phyloP scores from a whole-genome alignment of 1,140 invertebrate species.

The Battus philenor region DNA sequence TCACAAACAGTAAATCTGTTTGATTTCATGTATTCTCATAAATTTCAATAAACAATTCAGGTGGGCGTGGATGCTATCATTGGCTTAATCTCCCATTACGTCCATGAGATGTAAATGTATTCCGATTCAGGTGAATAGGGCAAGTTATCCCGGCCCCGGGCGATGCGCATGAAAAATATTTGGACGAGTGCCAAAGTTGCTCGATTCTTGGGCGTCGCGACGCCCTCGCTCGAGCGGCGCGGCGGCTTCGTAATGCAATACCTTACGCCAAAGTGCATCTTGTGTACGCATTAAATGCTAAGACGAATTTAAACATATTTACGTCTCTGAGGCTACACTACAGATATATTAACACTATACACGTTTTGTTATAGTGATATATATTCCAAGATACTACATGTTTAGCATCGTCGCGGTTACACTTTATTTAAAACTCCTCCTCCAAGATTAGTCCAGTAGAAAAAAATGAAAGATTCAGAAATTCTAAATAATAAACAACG shows the following conservation, averaged over 20 bases:
- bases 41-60: constrained; percentile 7
- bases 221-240: constrained; percentile 30
- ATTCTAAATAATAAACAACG: too few species aligned
- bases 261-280: constrained; percentile 33
- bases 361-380: too few species aligned
- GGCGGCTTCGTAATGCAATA: constrained; percentile 42
- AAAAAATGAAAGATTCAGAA: too few species aligned
- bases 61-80: constrained; percentile 12
- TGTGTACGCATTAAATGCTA: constrained; percentile 19
- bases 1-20: not conserved
- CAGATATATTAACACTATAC: too few species aligned
- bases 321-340: not conserved
- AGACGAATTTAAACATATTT: constrained; percentile 12
- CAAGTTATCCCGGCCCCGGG: constrained; percentile 51
- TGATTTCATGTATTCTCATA: constrained; percentile 8
- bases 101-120: constrained; percentile 37
- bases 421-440: too few species aligned
- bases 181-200: constrained; percentile 52
- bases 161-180: constrained; percentile 60
- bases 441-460: too few species aligned
- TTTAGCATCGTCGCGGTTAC: too few species aligned
- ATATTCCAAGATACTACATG: too few species aligned
- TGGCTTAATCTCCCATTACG: constrained; percentile 21
- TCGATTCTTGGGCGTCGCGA: constrained; percentile 37
- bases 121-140: constrained; percentile 64